Conservation (phyloP, 2,797 vertebrate genomes). For the Semotilus atromaculatus region DNA sequence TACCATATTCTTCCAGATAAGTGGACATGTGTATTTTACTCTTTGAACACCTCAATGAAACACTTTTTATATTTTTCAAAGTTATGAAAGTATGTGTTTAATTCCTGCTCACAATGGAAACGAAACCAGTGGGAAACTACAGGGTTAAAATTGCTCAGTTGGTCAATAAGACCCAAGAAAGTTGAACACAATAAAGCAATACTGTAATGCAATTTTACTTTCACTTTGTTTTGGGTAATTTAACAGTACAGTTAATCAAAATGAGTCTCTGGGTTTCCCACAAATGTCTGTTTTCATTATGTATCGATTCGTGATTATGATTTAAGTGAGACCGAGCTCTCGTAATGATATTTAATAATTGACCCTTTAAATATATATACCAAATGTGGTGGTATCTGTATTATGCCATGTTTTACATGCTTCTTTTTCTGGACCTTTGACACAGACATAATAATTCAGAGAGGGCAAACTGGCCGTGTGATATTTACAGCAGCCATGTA, state of each 20-base stretch:
- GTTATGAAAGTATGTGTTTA: background rate
- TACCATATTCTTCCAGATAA: background rate
- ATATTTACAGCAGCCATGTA: background rate
- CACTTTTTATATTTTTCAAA: background rate
- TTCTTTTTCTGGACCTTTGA: constrained; percentile 7
- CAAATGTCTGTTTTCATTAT: background rate
- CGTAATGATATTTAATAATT: background rate
- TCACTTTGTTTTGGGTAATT: background rate
- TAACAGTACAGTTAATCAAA: background rate
- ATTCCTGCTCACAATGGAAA: background rate
- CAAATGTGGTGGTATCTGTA: background rate
- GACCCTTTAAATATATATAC: background rate
- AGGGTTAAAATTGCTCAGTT: background rate
- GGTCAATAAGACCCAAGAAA: background rate
- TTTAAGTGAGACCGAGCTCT: background rate
- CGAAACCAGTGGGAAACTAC: background rate
- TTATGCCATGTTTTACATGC: background rate
- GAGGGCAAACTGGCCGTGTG: constrained; percentile 9
- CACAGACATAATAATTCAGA: background rate
- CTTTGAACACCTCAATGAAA: background rate
- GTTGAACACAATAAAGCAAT: background rate
- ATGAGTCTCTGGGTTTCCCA: background rate
- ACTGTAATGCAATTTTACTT: background rate
- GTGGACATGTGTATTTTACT: background rate
- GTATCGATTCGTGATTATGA: too few species aligned